Evolutionary conservation across 2,888 invertebrate genomes (phyloP).

Genomic region (Euplagia quadripunctaria): DNA sequence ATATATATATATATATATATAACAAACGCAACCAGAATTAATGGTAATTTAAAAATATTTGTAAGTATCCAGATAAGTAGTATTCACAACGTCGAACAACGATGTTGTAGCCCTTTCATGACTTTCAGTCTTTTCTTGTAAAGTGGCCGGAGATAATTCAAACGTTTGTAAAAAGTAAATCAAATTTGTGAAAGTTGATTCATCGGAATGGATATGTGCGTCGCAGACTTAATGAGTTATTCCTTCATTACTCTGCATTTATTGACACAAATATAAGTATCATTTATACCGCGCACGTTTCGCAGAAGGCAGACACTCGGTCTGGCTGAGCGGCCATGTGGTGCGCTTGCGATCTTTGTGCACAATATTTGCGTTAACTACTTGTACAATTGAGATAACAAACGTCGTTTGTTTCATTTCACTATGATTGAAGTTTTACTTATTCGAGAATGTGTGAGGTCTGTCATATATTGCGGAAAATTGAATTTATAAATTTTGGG

Average conservation of each 20-base stretch:
- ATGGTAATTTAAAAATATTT: conserved; percentile 7
- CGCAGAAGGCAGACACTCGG: conserved; percentile 78
- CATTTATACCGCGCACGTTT: conserved; percentile 55
- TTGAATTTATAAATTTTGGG: too few relatives aligned
- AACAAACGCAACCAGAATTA: neutral
- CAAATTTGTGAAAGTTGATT: neutral
- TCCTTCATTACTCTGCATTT: conserved; percentile 10
- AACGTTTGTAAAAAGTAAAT: conserved; percentile 26
- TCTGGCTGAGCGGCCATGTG: conserved; percentile 62
- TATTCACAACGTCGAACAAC: conserved; percentile 1
- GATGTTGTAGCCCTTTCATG: conserved; percentile 4
- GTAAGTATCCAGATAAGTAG: conserved; percentile 25
- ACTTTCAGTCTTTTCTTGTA: conserved; percentile 15
- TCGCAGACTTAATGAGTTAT: conserved; percentile 30
- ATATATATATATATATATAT: too few relatives aligned
- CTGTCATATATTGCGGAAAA: too few relatives aligned
- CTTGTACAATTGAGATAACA: conserved; percentile 54
- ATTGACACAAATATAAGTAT: conserved; percentile 12
- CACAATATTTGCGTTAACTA: conserved; percentile 54
- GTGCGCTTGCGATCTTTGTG: conserved; percentile 33
- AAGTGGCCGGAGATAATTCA: conserved; percentile 18
- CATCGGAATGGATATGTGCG: conserved; percentile 17
- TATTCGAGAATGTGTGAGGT: neutral
- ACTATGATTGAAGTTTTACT: neutral
- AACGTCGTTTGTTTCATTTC: neutral